phyloP scores from a whole-genome alignment of 2,888 invertebrate species.

The Diaprepes abbreviatus region DNA sequence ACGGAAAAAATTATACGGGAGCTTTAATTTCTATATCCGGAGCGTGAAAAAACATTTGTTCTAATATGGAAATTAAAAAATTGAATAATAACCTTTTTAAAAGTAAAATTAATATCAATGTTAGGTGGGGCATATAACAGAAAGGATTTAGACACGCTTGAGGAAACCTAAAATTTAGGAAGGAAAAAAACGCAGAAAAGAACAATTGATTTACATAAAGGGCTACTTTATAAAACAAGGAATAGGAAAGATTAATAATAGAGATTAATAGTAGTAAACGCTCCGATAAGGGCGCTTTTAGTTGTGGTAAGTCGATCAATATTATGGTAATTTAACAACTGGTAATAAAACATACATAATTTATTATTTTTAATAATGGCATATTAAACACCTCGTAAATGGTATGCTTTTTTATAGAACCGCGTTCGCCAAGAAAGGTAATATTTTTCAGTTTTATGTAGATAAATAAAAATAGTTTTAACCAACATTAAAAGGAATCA shows the following conservation, averaged over 20 bases:
- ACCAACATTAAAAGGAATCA: too few relatives aligned
- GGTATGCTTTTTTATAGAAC: too few relatives aligned
- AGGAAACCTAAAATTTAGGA: neutral
- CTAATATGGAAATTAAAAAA: conserved; percentile 25
- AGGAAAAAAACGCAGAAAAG: neutral
- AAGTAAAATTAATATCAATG: conserved; percentile 26
- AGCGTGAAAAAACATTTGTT: conserved; percentile 26
- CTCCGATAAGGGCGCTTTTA: neutral
- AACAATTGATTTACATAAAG: conserved; percentile 6
- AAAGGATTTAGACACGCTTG: conserved; percentile 21
- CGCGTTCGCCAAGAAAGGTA: too few relatives aligned
- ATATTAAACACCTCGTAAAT: neutral
- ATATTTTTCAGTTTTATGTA: too few relatives aligned
- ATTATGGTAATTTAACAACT: neutral
- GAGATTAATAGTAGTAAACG: conserved; percentile 3
- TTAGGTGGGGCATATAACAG: neutral
- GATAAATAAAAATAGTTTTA: too few relatives aligned
- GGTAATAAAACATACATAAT: neutral
- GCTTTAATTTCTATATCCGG: conserved; percentile 13
- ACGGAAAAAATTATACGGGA: conserved; percentile 15
- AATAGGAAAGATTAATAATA: neutral
- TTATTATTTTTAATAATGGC: conserved; percentile 1
- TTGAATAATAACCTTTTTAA: conserved; percentile 14
- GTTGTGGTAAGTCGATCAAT: neutral
- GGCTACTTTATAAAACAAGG: neutral